Percentiles rank a stretch among this genome's conserved stretches.
These are phyloP conservation scores for Tethya wilhelma DNA, from an alignment of 37 sponge, comb jelly and placozoan species.

Conservation along the genomic window DNA sequence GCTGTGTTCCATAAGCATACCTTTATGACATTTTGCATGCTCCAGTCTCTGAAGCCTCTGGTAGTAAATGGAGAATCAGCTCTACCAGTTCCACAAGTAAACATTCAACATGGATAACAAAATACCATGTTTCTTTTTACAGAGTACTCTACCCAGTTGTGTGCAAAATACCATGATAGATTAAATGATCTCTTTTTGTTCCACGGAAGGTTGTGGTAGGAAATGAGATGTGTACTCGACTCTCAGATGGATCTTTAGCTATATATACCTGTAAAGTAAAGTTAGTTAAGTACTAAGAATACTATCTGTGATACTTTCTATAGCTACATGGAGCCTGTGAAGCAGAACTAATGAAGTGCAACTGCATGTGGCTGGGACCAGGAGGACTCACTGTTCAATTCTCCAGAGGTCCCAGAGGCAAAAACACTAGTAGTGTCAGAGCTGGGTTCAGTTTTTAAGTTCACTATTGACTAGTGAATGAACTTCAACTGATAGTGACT, in stretches of 20 bases:
- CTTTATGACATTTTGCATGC: slow-evolving; percentile 25
- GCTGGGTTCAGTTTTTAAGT: no score
- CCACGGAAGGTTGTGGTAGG: not conserved
- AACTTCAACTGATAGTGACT: no score
- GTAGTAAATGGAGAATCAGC: slow-evolving; percentile 20
- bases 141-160: slow-evolving; percentile 39
- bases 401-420: no score
- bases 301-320: no score
- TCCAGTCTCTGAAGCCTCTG: slow-evolving; percentile 46
- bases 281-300: no score
- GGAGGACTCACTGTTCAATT: no score
- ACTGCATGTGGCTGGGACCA: no score
- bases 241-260: not conserved
- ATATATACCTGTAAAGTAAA: not conserved
- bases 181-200: slow-evolving; percentile 35
- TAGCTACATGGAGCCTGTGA: no score
- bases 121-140: slow-evolving; percentile 25
- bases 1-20: not conserved
- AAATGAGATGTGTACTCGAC: not conserved
- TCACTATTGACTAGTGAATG: no score
- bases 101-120: slow-evolving; percentile 32
- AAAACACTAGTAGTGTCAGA: no score
- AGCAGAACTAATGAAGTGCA: no score
- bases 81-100: not conserved
- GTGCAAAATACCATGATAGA: not conserved